phyloP scores from a whole-genome alignment of 2,888 invertebrate genomes.

The Malthinus flaveolus region DNA sequence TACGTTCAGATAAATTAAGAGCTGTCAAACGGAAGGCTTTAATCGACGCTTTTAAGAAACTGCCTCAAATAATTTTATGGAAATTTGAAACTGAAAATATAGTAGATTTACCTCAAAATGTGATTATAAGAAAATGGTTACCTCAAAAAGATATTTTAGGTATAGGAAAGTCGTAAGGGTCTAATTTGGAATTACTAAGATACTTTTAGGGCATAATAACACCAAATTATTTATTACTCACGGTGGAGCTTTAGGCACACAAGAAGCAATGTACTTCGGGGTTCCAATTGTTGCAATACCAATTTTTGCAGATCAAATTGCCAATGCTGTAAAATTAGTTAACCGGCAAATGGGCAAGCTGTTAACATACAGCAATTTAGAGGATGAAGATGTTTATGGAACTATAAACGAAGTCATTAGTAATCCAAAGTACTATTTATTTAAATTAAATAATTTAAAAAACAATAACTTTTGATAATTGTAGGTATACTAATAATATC shows the following conservation, averaged over 20 bases:
- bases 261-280: constrained; percentile 38
- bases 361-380: constrained; percentile 34
- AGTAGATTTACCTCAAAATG: constrained; percentile 43
- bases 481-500: constrained; percentile 31
- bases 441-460: not conserved
- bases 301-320: constrained; percentile 43
- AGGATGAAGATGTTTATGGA: constrained; percentile 27
- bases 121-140: constrained; percentile 45
- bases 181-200: too few relatives aligned
- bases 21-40: constrained; percentile 23
- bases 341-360: constrained; percentile 36
- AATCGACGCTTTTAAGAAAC: constrained; percentile 41
- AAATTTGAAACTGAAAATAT: constrained; percentile 43
- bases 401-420: constrained; percentile 35
- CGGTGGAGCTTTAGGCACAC: constrained; percentile 40
- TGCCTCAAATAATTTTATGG: constrained; percentile 49
- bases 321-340: constrained; percentile 41
- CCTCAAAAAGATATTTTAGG: constrained; percentile 50
- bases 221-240: constrained; percentile 37
- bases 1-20: constrained; percentile 38
- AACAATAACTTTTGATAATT: constrained; percentile 1
- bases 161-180: constrained; percentile 7
- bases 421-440: constrained; percentile 36
- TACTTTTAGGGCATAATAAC: constrained; percentile 35
- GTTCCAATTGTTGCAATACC: constrained; percentile 42